A percentile compares a stretch with the other conserved stretches of the same genome.
Evolutionary conservation across 2,888 invertebrate species (phyloP).

Genomic region (Erebia ligea): DNA sequence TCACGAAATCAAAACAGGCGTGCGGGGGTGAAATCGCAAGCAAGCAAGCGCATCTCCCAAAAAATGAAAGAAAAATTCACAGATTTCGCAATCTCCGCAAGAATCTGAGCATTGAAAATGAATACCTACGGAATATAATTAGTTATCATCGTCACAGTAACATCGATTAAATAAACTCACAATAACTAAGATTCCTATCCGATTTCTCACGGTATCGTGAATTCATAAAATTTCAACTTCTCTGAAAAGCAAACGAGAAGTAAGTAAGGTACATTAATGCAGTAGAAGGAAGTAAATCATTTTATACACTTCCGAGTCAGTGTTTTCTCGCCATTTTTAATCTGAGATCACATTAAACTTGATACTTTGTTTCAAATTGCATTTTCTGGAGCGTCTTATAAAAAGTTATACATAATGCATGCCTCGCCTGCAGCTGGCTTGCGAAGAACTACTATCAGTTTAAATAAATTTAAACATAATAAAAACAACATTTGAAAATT

Average conservation of each 20-base stretch:
- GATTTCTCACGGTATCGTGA: neutral
- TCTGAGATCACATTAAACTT: constrained; percentile 79
- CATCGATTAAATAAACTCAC: too few relatives aligned
- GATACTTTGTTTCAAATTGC: constrained; percentile 82
- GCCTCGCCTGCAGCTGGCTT: constrained; percentile 70
- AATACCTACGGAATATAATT: too few relatives aligned
- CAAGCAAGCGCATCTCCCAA: too few relatives aligned
- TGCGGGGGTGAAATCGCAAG: too few relatives aligned
- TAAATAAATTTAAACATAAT: constrained; percentile 3
- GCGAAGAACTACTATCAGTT: constrained; percentile 49
- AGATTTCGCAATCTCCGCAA: too few relatives aligned
- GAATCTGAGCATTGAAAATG: too few relatives aligned
- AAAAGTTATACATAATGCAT: constrained; percentile 82
- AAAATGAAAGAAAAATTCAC: too few relatives aligned
- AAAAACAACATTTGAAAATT: neutral
- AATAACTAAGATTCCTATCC: neutral
- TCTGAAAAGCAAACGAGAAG: constrained; percentile 25
- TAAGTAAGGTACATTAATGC: constrained; percentile 27
- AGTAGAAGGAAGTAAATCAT: constrained; percentile 41
- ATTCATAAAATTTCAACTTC: constrained; percentile 9
- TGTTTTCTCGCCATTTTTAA: constrained; percentile 67
- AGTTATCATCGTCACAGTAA: too few relatives aligned
- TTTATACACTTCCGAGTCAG: constrained; percentile 44
- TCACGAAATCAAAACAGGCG: too few relatives aligned
- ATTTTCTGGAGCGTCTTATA: constrained; percentile 74